These are phyloP conservation scores for Drosophila borborema DNA, from an alignment of 2,888 invertebrate genomes.

Conservation along the genomic window DNA sequence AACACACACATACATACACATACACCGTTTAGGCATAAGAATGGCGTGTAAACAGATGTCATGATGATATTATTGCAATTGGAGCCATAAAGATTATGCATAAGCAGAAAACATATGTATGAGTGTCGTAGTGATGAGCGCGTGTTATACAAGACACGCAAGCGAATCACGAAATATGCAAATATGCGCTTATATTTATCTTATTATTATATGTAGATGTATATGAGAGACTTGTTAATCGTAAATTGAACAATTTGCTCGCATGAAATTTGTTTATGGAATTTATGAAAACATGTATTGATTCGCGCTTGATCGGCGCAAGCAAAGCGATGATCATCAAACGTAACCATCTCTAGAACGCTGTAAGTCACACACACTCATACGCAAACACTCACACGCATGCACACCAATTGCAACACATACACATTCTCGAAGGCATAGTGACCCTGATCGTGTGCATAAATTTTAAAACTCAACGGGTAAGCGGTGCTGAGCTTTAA, in stretches of 20 bases:
- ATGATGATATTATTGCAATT: constrained; percentile 16
- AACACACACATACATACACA: background rate
- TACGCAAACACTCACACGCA: background rate
- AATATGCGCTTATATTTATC: background rate
- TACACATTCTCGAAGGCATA: constrained; percentile 85
- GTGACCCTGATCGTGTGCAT: constrained; percentile 85
- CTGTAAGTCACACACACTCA: constrained; percentile 3
- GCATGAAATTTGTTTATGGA: background rate
- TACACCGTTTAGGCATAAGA: constrained; percentile 39
- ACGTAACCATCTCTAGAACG: constrained; percentile 4
- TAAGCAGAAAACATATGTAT: background rate
- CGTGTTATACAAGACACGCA: background rate
- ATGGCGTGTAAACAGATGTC: constrained; percentile 8
- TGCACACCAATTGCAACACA: constrained; percentile 20
- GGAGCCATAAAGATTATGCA: constrained; percentile 15
- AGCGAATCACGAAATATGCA: background rate
- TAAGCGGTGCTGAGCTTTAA: constrained; percentile 87
- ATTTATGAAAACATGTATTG: background rate
- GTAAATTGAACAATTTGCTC: background rate
- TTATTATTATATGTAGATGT: background rate
- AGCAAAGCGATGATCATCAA: background rate
- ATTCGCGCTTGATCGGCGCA: background rate
- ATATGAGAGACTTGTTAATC: background rate
- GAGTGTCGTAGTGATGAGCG: constrained; percentile 2
- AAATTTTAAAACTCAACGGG: constrained; percentile 87